Conservation (phyloP, 2,888 invertebrate genomes). For the Lasioglossum oenotherae region DNA sequence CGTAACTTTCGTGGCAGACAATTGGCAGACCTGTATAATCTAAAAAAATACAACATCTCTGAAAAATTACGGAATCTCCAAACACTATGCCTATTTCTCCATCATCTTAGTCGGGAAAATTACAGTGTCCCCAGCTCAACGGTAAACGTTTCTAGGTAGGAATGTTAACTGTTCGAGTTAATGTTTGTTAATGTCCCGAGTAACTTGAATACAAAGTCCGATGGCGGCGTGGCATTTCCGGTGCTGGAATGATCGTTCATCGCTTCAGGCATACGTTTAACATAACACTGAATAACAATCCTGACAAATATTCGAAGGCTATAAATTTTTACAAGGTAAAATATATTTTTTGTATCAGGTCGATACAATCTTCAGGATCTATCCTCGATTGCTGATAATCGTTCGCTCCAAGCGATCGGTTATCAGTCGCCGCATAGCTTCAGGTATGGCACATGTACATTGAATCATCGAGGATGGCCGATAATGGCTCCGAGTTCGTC, state of each 20-base stretch:
- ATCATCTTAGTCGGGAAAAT: neutral
- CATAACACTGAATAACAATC: neutral
- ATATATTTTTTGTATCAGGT: neutral
- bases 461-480: neutral
- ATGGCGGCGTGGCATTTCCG: neutral
- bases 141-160: neutral
- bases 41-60: neutral
- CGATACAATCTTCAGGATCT: neutral
- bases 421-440: neutral
- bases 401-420: neutral
- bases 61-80: too few species aligned
- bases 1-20: neutral
- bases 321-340: neutral
- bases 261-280: neutral
- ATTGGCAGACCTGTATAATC: neutral
- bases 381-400: neutral
- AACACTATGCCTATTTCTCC: too few species aligned
- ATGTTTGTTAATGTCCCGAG: neutral
- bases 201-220: conserved; percentile 1
- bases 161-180: neutral
- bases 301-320: neutral
- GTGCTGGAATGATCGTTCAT: neutral
- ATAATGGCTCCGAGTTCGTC: neutral
- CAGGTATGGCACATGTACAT: neutral
- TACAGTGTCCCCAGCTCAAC: neutral